phyloP scores from a whole-genome alignment of 2,113 vertebrate genomes.

The Eleginops maclovinus region DNA sequence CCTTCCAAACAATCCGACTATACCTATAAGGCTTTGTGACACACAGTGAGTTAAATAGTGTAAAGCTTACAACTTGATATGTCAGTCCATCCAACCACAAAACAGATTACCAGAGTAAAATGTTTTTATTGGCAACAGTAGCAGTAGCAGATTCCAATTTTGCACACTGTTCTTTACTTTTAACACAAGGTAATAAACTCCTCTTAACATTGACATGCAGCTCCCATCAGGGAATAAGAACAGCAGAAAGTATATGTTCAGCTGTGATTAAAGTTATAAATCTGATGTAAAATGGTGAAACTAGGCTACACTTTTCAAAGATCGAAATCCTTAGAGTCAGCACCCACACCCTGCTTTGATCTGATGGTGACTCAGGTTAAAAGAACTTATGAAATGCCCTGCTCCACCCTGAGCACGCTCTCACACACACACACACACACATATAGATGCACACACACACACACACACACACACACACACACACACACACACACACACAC shows the following conservation, averaged over 20 bases:
- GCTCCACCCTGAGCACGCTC: slow-evolving; percentile 41
- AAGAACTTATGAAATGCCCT: slow-evolving; percentile 71
- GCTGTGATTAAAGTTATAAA: neutral
- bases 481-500: slow-evolving; percentile 14
- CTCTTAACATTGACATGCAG: no score
- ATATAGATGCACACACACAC: slow-evolving; percentile 6
- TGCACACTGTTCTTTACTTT: no score
- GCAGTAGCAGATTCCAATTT: neutral
- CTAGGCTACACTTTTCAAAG: slow-evolving; percentile 3
- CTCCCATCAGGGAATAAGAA: neutral
- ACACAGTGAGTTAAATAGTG: no score
- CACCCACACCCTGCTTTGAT: slow-evolving; percentile 49
- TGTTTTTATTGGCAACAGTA: neutral
- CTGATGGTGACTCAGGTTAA: slow-evolving; percentile 74
- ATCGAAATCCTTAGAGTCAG: slow-evolving; percentile 18
- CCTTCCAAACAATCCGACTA: no score
- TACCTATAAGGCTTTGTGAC: no score
- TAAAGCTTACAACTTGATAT: no score
- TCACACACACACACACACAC: slow-evolving; percentile 31
- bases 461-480: slow-evolving; percentile 23
- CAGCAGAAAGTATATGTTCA: neutral
- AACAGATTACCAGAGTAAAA: neutral
- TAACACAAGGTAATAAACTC: no score
- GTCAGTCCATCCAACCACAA: neutral
- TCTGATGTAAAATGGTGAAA: slow-evolving; percentile 16